These are phyloP conservation scores for Agonopterix arenella DNA, from an alignment of 2,888 invertebrate genomes.

Conservation along the genomic window DNA sequence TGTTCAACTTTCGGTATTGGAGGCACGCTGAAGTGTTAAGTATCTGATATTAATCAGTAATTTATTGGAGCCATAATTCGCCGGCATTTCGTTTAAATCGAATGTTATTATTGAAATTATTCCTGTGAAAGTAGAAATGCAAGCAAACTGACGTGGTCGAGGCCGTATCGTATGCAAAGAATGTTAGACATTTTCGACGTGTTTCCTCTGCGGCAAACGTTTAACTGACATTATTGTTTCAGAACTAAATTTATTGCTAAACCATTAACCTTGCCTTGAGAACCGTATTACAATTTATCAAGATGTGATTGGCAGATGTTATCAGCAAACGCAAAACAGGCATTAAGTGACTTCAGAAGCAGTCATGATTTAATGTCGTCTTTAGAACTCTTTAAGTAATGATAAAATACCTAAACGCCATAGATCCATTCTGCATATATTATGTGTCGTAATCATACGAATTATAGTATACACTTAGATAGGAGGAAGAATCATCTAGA, in stretches of 20 bases:
- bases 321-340: conserved; percentile 8
- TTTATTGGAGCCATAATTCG: conserved; percentile 5
- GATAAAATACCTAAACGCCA: background rate
- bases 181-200: conserved; percentile 30
- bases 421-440: background rate
- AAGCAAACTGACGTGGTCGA: conserved; percentile 5
- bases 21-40: conserved; percentile 8
- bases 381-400: background rate
- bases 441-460: no score
- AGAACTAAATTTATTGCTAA: conserved; percentile 4
- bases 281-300: background rate
- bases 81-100: conserved; percentile 13
- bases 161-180: conserved; percentile 19
- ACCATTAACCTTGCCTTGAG: conserved; percentile 5
- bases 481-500: no score
- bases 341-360: conserved; percentile 5
- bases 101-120: conserved; percentile 11
- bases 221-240: conserved; percentile 10
- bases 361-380: background rate
- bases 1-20: conserved; percentile 3
- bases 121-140: conserved; percentile 37
- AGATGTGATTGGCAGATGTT: conserved; percentile 7
- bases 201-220: conserved; percentile 29
- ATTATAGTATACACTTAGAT: no score
- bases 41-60: conserved; percentile 4